Evolutionary conservation across 2,888 invertebrate species (phyloP).

Genomic region (Allophyes oxyacanthae): DNA sequence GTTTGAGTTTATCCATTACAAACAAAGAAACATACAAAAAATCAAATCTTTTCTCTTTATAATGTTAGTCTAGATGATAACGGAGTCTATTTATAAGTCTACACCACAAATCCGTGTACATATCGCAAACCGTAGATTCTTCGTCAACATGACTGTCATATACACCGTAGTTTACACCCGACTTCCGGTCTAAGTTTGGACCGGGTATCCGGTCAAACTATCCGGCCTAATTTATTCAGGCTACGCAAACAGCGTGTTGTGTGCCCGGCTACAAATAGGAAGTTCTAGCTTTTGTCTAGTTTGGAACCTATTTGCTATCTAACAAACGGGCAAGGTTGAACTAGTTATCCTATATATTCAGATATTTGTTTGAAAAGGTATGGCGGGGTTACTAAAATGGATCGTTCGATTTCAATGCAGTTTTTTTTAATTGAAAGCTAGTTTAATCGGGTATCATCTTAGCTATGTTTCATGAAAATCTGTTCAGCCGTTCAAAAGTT

Average conservation of each 20-base stretch:
- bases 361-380: neutral
- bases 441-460: too few relatives aligned
- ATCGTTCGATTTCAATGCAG: too few relatives aligned
- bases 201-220: slow-evolving; percentile 45
- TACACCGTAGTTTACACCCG: slow-evolving; percentile 30
- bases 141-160: slow-evolving; percentile 37
- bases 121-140: slow-evolving; percentile 35
- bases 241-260: slow-evolving; percentile 44
- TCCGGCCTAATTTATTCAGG: slow-evolving; percentile 51
- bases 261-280: slow-evolving; percentile 36
- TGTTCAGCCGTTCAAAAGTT: too few relatives aligned
- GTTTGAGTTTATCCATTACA: too few relatives aligned
- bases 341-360: neutral
- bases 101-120: neutral
- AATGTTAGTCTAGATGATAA: too few relatives aligned
- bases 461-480: too few relatives aligned
- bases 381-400: too few relatives aligned
- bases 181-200: slow-evolving; percentile 44
- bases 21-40: too few relatives aligned
- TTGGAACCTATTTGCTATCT: slow-evolving; percentile 33
- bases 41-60: too few relatives aligned
- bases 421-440: too few relatives aligned
- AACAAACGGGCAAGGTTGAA: slow-evolving; percentile 11
- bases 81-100: too few relatives aligned
- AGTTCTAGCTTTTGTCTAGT: slow-evolving; percentile 38